phyloP scores from a whole-genome alignment of 1,140 invertebrate genomes.

The Drosophila tsacasi region DNA sequence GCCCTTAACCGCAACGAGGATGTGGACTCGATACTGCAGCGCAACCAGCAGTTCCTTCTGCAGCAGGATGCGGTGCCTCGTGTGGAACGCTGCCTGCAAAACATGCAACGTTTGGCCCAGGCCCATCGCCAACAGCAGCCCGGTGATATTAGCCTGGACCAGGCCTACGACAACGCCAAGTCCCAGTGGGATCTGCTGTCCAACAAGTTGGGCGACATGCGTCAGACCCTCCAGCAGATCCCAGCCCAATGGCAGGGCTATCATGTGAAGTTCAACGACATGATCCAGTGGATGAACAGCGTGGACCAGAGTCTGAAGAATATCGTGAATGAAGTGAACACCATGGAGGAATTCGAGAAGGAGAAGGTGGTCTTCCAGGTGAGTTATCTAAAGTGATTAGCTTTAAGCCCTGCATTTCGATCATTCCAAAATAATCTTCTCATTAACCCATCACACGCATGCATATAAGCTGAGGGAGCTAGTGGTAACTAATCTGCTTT shows the following conservation, averaged over 20 bases:
- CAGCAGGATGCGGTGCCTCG: constrained; percentile 89
- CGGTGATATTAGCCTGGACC: constrained; percentile 88
- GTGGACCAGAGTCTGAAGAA: constrained; percentile 93
- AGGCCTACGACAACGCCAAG: constrained; percentile 89
- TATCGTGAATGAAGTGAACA: constrained; percentile 93
- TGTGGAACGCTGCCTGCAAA: constrained; percentile 91
- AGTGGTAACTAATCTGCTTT: constrained; percentile 86
- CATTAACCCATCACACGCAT: constrained; percentile 55
- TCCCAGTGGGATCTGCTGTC: constrained; percentile 91
- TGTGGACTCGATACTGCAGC: constrained; percentile 90
- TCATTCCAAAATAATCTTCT: constrained; percentile 38
- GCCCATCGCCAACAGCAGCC: constrained; percentile 89
- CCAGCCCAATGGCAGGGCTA: constrained; percentile 96
- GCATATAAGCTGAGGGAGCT: constrained; percentile 86
- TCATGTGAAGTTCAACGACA: constrained; percentile 92
- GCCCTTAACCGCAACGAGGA: constrained; percentile 94
- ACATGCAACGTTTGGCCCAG: constrained; percentile 89
- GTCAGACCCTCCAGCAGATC: constrained; percentile 92
- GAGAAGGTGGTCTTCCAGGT: constrained; percentile 96
- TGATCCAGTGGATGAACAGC: constrained; percentile 95
- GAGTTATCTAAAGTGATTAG: constrained; percentile 56
- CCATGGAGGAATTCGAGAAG: constrained; percentile 94
- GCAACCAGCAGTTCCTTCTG: constrained; percentile 92
- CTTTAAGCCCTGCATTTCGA: constrained; percentile 2
- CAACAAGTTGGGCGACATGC: constrained; percentile 90